phyloP scores from a whole-genome alignment of 1,140 invertebrate genomes.

The Papilio polyxenes region DNA sequence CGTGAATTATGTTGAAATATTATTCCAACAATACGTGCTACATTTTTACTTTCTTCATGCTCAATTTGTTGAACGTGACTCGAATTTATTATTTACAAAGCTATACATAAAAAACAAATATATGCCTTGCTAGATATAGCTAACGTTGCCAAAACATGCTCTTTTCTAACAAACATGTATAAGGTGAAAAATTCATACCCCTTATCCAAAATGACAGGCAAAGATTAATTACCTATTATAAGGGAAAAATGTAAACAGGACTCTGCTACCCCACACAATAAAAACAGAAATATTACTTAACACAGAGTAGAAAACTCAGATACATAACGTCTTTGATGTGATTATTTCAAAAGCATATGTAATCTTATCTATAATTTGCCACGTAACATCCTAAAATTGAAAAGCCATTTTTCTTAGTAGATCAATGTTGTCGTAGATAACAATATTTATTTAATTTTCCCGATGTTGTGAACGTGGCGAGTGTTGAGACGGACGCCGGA shows the following conservation, averaged over 20 bases:
- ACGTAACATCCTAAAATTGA: neutral
- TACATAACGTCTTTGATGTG: too few species aligned
- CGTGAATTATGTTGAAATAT: constrained; percentile 19
- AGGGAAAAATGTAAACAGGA: neutral
- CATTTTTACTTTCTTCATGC: constrained; percentile 19
- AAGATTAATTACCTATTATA: neutral
- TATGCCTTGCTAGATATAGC: neutral
- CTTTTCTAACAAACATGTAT: too few species aligned
- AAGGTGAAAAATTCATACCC: too few species aligned
- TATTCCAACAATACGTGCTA: neutral
- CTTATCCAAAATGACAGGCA: neutral
- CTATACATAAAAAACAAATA: neutral
- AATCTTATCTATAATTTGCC: neutral
- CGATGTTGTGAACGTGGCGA: neutral
- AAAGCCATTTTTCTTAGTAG: neutral
- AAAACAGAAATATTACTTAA: too few species aligned
- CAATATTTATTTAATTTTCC: neutral
- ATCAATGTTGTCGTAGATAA: neutral
- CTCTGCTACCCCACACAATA: too few species aligned
- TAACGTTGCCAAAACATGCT: too few species aligned
- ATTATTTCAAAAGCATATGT: too few species aligned
- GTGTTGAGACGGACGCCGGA: neutral
- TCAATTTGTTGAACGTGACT: constrained; percentile 20
- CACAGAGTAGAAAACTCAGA: too few species aligned
- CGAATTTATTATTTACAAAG: neutral